phyloP scores from a whole-genome alignment of 2,888 invertebrate genomes.

The Drosophila pegasa region DNA sequence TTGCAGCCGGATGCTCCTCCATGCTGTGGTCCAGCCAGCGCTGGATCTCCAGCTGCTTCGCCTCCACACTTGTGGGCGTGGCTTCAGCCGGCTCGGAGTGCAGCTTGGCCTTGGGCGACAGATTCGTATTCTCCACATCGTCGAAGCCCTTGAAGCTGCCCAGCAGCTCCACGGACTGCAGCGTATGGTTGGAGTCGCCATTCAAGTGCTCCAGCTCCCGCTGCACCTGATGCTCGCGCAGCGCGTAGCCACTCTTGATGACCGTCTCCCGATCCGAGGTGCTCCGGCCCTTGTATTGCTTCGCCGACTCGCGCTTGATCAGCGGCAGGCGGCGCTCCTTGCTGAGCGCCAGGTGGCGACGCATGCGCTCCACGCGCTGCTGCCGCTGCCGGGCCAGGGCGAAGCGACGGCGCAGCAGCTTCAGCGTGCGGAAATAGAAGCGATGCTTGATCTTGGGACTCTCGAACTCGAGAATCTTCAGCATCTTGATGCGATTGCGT shows the following conservation, averaged over 20 bases:
- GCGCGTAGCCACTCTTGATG: constrained; percentile 59
- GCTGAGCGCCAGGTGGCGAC: constrained; percentile 49
- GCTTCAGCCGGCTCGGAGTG: constrained; percentile 9
- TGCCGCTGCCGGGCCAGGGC: constrained; percentile 33
- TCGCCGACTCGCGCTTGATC: constrained; percentile 71
- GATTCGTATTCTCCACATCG: constrained; percentile 61
- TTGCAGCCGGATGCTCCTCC: constrained; percentile 17
- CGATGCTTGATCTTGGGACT: constrained; percentile 69
- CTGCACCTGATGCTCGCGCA: constrained; percentile 5
- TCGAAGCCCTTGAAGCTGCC: constrained; percentile 68
- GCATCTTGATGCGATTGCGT: constrained; percentile 65
- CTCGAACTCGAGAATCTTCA: constrained; percentile 67
- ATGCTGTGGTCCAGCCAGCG: constrained; percentile 57
- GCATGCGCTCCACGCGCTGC: constrained; percentile 43
- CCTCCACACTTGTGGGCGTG: not conserved
- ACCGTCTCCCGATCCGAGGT: constrained; percentile 62
- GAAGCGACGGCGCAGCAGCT: constrained; percentile 38
- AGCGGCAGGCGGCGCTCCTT: constrained; percentile 71
- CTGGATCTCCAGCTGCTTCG: constrained; percentile 58
- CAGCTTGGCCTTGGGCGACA: constrained; percentile 59
- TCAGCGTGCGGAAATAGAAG: constrained; percentile 68
- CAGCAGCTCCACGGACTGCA: constrained; percentile 52
- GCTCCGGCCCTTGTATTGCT: constrained; percentile 63
- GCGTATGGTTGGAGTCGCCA: constrained; percentile 40
- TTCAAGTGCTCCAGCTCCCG: constrained; percentile 36